Conservation (phyloP, 2,797 vertebrate species). For the Notolabrus celidotus region DNA sequence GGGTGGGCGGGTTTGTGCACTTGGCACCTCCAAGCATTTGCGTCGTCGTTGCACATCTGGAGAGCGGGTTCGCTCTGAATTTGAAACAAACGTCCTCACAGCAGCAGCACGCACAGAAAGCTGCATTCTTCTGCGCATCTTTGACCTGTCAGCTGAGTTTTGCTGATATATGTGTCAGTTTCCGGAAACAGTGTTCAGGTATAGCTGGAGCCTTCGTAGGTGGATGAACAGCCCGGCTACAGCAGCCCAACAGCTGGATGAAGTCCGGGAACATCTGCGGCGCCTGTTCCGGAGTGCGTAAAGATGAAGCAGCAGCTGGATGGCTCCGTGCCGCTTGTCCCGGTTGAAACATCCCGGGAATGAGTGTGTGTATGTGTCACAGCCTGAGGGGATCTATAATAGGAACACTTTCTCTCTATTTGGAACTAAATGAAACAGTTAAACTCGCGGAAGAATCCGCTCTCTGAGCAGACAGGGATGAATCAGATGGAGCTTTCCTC, state of each 20-base stretch:
- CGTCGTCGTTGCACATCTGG: conserved; percentile 66
- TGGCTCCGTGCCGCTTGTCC: conserved; percentile 23
- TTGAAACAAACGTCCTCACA: conserved; percentile 33
- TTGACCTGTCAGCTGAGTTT: background rate
- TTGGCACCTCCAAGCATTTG: conserved; percentile 50
- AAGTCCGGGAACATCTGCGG: conserved; percentile 71
- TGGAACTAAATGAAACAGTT: background rate
- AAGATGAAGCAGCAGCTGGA: conserved; percentile 43
- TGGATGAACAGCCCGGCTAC: background rate
- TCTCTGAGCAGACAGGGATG: conserved; percentile 45
- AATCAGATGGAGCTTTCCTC: conserved; percentile 53
- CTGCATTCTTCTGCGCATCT: background rate
- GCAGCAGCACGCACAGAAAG: background rate
- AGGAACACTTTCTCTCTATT: background rate
- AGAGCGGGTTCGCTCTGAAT: conserved; percentile 43
- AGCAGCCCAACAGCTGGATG: conserved; percentile 59
- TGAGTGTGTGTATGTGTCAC: conserved; percentile 24
- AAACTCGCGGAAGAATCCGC: background rate
- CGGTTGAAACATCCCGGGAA: conserved; percentile 50
- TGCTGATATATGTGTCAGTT: background rate
- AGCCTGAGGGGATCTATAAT: conserved; percentile 13
- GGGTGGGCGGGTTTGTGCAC: conserved; percentile 26
- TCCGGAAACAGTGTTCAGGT: background rate
- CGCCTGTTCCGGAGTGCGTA: conserved; percentile 36
- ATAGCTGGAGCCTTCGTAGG: conserved; percentile 9